Evolutionary conservation across 2,113 vertebrate genomes (phyloP).

Genomic region (Corythornis madagascariensis): DNA sequence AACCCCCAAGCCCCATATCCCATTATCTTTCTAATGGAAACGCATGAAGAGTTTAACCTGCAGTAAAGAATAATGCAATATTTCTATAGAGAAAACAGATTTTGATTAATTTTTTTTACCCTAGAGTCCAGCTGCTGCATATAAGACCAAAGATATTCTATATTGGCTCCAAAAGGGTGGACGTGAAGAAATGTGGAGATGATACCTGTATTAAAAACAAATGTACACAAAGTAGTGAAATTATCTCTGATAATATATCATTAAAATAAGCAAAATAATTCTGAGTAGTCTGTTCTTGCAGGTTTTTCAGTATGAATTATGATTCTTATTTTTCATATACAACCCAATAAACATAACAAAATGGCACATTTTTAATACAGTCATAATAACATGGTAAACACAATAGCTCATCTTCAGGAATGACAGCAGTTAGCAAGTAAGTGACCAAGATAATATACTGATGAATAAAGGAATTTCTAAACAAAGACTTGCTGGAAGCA

Average conservation of each 20-base stretch:
- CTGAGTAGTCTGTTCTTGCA: background rate
- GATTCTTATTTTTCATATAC: conserved; percentile 7
- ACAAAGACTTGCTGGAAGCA: conserved; percentile 70
- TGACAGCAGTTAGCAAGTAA: conserved; percentile 52
- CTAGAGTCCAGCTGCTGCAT: conserved; percentile 94
- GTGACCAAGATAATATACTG: conserved; percentile 62
- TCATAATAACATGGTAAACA: conserved; percentile 15
- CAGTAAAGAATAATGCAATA: conserved; percentile 43
- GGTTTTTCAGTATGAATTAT: background rate
- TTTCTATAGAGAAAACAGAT: conserved; percentile 42
- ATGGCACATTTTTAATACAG: conserved; percentile 30
- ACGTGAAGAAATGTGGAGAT: conserved; percentile 97
- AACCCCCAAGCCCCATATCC: conserved; percentile 16
- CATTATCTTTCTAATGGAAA: background rate
- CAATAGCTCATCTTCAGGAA: conserved; percentile 48
- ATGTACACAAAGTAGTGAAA: background rate
- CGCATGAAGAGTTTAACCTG: background rate
- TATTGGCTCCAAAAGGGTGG: conserved; percentile 96
- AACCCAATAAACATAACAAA: conserved; percentile 9
- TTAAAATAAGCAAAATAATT: background rate
- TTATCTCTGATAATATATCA: background rate
- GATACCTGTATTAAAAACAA: conserved; percentile 82
- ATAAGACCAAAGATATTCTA: conserved; percentile 97
- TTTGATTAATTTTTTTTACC: conserved; percentile 77
- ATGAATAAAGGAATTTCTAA: conserved; percentile 68